Evolutionary conservation across 2,888 invertebrate genomes (phyloP).

Genomic region (Cerastoderma edule): DNA sequence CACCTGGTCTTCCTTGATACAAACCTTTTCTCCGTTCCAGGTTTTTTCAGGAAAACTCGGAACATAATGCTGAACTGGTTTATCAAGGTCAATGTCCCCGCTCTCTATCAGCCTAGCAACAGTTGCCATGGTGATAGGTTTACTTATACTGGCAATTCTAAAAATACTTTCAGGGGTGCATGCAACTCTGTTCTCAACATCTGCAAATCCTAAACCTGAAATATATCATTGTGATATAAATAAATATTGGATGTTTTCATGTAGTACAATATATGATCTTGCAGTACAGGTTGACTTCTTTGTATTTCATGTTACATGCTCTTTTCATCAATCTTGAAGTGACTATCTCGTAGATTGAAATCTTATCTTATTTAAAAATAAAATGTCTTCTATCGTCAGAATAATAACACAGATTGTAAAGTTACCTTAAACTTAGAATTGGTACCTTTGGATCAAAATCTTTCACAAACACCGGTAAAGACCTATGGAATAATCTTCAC

Average conservation of each 20-base stretch:
- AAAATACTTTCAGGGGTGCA: constrained; percentile 85
- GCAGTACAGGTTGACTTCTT: neutral
- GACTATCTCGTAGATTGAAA: neutral
- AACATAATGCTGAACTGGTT: constrained; percentile 85
- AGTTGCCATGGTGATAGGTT: constrained; percentile 85
- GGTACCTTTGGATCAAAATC: too few relatives aligned
- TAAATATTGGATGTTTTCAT: neutral
- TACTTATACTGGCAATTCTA: constrained; percentile 87
- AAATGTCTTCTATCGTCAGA: neutral
- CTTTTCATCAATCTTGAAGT: neutral
- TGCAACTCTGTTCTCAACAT: constrained; percentile 85
- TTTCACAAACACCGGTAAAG: too few relatives aligned
- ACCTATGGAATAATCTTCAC: too few relatives aligned
- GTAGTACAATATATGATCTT: neutral
- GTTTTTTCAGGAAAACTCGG: constrained; percentile 85
- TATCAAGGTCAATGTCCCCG: constrained; percentile 86
- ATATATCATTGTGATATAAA: neutral
- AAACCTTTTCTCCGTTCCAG: constrained; percentile 84
- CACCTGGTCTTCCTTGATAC: too few relatives aligned
- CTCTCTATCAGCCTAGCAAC: constrained; percentile 85
- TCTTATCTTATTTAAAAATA: neutral
- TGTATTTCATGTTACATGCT: neutral
- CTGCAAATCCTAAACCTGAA: constrained; percentile 81
- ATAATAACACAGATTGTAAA: too few relatives aligned
- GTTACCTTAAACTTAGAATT: too few relatives aligned